Evolutionary conservation across 2,797 vertebrate species (phyloP), one percentile per base, ranked within the genome.

Genomic region (Neosilurus mollespiculum): DNA sequence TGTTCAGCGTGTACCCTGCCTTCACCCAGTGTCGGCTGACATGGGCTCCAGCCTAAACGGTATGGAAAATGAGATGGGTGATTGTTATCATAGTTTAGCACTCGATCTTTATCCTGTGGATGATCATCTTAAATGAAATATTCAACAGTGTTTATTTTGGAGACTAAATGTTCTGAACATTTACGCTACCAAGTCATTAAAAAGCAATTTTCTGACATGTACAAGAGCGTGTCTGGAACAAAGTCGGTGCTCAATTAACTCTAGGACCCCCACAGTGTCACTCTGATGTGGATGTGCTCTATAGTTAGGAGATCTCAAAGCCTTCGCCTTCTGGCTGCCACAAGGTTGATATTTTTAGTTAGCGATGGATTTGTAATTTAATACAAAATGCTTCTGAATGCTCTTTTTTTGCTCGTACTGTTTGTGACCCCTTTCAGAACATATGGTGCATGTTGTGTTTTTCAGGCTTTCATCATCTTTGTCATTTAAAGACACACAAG

Each of bases 141-240:
- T 76, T 58, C 72, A 72, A 51, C 51, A 26, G 20, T 51, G 11
- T 49, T 78, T 49, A 51, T 51, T 65, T 51, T 78, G 76, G 15
- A 64, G n/a, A 51, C 37, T 3, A 64, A 78, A 64, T 12, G n/a
- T 53, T 78, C 59, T 51, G 59, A 49, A 64, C 61, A 51, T 65
- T 64, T 64, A 26, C 59, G 22, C 76, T 64, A 49, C 64, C 58
- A 78, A 64, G n/a, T 78, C 76, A 78, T 78, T 78, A 64, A 64
- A 79, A 80, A 80, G 51, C n/a, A 11, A 73, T 80, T 65, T 84
- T 62, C 76, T 53, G 69, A 15, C n/a, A 64, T 49, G 58, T 37
- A 64, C 37, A 37, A 61, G 22, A 53, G 62, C 77, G 18, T 73
- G 69, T 73, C 83, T 73, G 83, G 56, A 75, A 80, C n/a, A 18